These are phyloP conservation scores for Ranitomeya imitator DNA, from an alignment of 2,113 vertebrate species.

Conservation along the genomic window DNA sequence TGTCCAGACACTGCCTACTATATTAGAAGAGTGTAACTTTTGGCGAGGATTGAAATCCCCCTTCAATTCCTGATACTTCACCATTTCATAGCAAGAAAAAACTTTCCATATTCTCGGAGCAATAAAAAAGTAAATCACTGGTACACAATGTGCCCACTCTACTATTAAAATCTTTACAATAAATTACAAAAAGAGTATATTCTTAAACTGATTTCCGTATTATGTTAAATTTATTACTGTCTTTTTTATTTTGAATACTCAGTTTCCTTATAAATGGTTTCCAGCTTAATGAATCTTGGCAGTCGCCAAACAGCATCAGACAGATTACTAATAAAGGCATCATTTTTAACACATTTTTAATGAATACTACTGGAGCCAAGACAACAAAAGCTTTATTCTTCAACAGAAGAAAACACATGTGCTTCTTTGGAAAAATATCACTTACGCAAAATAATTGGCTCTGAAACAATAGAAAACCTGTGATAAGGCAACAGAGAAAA, in stretches of 20 bases:
- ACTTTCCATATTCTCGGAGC: background rate
- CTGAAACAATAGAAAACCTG: slow-evolving; percentile 1
- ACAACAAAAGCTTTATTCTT: slow-evolving; percentile 11
- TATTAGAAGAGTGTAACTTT: background rate
- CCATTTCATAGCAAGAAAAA: background rate
- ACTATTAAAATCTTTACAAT: background rate
- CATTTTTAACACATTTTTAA: slow-evolving; percentile 37
- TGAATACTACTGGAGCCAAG: slow-evolving; percentile 22
- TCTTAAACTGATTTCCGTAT: background rate
- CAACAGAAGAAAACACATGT: slow-evolving; percentile 7
- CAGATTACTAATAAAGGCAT: slow-evolving; percentile 13
- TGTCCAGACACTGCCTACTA: background rate
- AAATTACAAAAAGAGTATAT: background rate
- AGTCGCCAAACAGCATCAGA: background rate
- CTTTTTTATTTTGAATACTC: background rate
- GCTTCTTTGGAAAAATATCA: background rate
- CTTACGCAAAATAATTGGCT: slow-evolving; percentile 11
- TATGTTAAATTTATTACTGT: background rate
- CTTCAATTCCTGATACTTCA: background rate
- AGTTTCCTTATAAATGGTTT: background rate
- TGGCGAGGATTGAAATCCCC: background rate
- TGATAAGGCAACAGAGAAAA: slow-evolving; percentile 30
- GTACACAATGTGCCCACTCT: background rate
- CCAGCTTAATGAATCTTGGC: slow-evolving; percentile 24
- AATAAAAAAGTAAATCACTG: background rate